Percentiles rank a stretch among this genome's conserved stretches.
Conservation (phyloP, 2,113 vertebrate genomes). For the Chloebia gouldiae region DNA sequence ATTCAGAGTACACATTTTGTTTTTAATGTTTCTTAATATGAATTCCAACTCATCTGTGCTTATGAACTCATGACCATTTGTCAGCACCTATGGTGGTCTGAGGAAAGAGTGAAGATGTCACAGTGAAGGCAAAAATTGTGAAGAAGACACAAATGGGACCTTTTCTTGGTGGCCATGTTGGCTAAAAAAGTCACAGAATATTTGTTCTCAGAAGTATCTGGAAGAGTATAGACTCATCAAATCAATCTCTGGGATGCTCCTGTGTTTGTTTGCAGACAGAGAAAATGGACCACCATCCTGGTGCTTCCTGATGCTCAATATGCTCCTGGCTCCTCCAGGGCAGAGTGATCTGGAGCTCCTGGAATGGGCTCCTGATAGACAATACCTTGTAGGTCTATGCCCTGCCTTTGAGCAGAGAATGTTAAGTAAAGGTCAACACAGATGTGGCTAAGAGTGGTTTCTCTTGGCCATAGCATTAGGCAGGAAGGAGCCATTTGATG, state of each 20-base stretch:
- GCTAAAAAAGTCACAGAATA: not conserved
- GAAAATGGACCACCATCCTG: not conserved
- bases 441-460: not conserved
- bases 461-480: not conserved
- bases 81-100: not conserved
- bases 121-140: not conserved
- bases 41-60: not conserved
- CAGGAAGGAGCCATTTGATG: not conserved
- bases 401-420: not conserved
- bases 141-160: not conserved
- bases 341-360: not conserved
- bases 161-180: not conserved
- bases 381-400: not conserved
- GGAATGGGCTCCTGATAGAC: not conserved
- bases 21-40: not conserved
- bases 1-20: not conserved
- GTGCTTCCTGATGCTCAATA: rapidly evolving
- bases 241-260: not conserved
- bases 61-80: not conserved
- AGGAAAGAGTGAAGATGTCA: not conserved
- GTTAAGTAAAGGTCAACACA: not conserved
- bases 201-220: not conserved
- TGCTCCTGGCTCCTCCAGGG: not conserved
- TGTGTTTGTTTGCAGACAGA: not conserved
- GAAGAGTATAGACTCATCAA: not conserved